A percentile compares a stretch with the other conserved stretches of the same genome.
Conservation (phyloP, 2,113 vertebrate genomes). For the Naja naja region DNA sequence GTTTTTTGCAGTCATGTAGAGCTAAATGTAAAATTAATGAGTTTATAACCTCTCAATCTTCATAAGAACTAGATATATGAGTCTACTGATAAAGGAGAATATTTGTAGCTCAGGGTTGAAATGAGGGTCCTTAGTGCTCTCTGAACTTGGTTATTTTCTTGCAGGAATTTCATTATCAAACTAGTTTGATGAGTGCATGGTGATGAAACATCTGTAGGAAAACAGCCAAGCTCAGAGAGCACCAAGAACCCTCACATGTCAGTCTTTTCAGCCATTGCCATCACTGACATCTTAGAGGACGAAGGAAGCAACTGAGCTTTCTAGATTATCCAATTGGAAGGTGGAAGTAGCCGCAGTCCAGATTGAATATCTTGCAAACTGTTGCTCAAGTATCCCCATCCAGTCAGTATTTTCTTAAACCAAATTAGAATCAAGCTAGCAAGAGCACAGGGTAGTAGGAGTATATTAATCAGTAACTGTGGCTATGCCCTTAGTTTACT, state of each 20-base stretch:
- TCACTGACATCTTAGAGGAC: background rate
- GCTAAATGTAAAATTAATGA: background rate
- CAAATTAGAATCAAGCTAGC: background rate
- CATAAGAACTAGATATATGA: background rate
- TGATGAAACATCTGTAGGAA: background rate
- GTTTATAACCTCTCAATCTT: background rate
- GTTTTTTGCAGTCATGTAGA: background rate
- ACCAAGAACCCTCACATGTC: background rate
- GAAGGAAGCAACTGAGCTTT: background rate
- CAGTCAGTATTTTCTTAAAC: background rate
- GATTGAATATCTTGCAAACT: background rate
- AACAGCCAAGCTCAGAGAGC: background rate
- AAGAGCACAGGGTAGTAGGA: background rate
- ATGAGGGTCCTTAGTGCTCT: background rate
- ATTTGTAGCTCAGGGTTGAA: background rate
- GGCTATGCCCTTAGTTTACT: background rate
- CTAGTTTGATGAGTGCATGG: background rate
- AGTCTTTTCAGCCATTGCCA: background rate
- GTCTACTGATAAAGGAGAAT: too few species aligned
- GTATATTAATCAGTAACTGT: background rate
- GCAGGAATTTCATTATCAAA: background rate
- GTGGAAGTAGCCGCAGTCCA: background rate
- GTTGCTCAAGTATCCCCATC: background rate
- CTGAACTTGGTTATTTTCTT: background rate
- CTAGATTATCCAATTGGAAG: background rate